Evolutionary conservation across 2,113 vertebrate species (phyloP).

Genomic region (Rhipidura dahli): DNA sequence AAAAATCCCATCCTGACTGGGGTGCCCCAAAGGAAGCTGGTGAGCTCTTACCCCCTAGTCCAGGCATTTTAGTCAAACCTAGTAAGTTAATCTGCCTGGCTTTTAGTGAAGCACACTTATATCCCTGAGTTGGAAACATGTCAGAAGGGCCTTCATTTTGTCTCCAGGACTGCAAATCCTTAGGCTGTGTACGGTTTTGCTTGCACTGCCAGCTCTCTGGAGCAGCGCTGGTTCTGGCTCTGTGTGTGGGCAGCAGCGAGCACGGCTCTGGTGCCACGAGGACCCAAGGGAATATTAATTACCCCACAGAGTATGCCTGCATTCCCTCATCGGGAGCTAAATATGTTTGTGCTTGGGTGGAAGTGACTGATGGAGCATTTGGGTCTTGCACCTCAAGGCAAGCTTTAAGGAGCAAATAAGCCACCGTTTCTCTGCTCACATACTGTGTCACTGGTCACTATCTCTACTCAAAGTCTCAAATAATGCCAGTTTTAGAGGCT

Average conservation of each 20-base stretch:
- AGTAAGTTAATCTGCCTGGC: neutral
- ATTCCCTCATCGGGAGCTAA: neutral
- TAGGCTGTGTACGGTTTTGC: neutral
- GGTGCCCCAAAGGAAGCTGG: neutral
- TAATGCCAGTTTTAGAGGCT: conserved; percentile 3
- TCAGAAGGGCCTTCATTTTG: neutral
- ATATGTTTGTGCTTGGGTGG: neutral
- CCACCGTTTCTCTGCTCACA: neutral
- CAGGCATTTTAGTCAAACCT: neutral
- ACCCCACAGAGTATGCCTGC: neutral
- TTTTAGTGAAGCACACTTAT: neutral
- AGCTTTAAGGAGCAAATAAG: neutral
- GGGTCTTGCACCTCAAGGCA: neutral
- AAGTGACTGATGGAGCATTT: neutral
- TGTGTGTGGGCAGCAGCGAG: neutral
- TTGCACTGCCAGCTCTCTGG: neutral
- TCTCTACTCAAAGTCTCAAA: neutral
- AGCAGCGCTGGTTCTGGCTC: neutral
- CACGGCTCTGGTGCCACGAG: neutral
- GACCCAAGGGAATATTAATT: neutral
- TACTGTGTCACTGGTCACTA: neutral
- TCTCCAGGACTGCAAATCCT: neutral
- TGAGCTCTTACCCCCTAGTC: neutral
- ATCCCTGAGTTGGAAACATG: neutral
- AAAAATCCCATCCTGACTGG: neutral